Evolutionary conservation across 2,888 invertebrate genomes (phyloP), one percentile per base, ranked within the genome.

Genomic region (Drosophila mayaguana): DNA sequence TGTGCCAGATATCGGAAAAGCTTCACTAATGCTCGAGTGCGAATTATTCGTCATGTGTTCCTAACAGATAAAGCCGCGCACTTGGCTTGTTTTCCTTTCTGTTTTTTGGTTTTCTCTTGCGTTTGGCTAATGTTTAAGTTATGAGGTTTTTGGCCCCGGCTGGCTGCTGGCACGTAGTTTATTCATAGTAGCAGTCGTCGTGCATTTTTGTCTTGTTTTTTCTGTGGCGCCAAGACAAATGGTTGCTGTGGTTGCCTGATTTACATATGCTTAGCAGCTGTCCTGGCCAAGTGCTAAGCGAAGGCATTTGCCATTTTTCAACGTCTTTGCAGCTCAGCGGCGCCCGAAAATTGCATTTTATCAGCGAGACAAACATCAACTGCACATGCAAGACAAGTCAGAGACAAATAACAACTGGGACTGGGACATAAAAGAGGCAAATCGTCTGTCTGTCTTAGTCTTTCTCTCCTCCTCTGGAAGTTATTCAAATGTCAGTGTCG

Each of bases 221-320:
- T 51, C 8, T 40, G 63, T 64, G 20, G 22, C 57, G 38, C 3
- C 59, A 22, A 42, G 64, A 38, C 50, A 50, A 62, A 64, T 64
- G 64, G 18, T 45, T 38, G 9, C 9, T 12, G 3, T 34, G 42
- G 55, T 6, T 34, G 42, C 59, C 57, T 70, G 57, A 78, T 82
- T 81, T 88, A 53, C 80, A 85, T 71, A 77, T 77, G 68, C 71
- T 79, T 78, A 81, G 81, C 74, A 64, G 55, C 50, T 32, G 14
- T 22, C 28, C 45, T 45, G 40, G 11, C 9, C 46, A 48, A 50
- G 48, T 56, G 57, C 45, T 38, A 25, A 28, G 40, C 54, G 22
- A 28, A 42, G 55, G 54, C 51, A 62, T 54, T 63, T 65, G 51
- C 34, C 36, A 40, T 54, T 70, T 64, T 32, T 66, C 51, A 70